Evolutionary conservation across 1,140 invertebrate genomes (phyloP).

Genomic region (Mactra quadrangularis): DNA sequence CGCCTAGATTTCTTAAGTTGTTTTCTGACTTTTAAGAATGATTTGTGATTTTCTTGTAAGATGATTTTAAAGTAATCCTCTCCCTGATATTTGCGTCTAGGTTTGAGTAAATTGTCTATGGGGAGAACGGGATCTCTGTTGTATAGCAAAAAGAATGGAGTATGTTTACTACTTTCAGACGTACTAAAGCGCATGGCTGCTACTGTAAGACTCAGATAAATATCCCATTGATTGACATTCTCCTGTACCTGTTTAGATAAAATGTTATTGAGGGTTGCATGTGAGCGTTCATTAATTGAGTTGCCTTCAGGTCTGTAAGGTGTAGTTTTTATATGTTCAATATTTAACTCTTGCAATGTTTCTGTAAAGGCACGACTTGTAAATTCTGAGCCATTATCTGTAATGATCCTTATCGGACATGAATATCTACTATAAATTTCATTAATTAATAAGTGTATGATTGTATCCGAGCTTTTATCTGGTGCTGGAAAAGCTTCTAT

Average conservation of each 20-base stretch:
- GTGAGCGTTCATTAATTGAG: slow-evolving; percentile 30
- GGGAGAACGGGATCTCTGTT: slow-evolving; percentile 46
- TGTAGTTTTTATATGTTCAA: slow-evolving; percentile 52
- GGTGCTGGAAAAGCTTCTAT: slow-evolving; percentile 60
- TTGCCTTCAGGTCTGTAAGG: slow-evolving; percentile 35
- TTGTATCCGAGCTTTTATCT: slow-evolving; percentile 46
- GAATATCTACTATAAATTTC: slow-evolving; percentile 64
- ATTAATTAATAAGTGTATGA: slow-evolving; percentile 59
- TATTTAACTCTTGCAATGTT: slow-evolving; percentile 35
- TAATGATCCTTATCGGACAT: slow-evolving; percentile 32
- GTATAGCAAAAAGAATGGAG: slow-evolving; percentile 44
- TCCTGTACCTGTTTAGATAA: slow-evolving; percentile 40
- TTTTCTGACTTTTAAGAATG: slow-evolving; percentile 42
- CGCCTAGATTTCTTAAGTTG: slow-evolving; percentile 32
- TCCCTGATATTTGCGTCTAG: slow-evolving; percentile 17
- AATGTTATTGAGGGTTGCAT: slow-evolving; percentile 17
- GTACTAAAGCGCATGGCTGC: slow-evolving; percentile 57
- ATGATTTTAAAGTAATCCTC: neutral
- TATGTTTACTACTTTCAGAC: slow-evolving; percentile 34
- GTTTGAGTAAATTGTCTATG: slow-evolving; percentile 49
- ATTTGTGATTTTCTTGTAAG: slow-evolving; percentile 45
- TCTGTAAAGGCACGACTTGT: slow-evolving; percentile 41
- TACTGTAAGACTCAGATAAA: slow-evolving; percentile 56
- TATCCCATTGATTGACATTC: slow-evolving; percentile 47
- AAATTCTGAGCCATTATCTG: slow-evolving; percentile 63